Conservation (phyloP, 2,888 invertebrate genomes). For the Drosophila mimetica region DNA sequence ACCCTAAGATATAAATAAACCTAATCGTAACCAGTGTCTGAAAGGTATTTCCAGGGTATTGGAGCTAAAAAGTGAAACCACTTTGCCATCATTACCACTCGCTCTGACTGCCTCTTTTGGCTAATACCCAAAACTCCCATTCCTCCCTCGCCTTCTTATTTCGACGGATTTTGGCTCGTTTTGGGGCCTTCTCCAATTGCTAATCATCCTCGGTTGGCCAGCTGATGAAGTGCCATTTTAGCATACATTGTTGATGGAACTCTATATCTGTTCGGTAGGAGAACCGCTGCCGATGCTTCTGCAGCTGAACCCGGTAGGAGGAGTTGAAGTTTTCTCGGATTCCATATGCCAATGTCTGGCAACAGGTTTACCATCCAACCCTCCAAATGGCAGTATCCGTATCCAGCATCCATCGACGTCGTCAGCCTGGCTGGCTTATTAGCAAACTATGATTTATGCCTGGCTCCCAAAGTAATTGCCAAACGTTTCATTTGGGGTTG, state of each 20-base stretch:
- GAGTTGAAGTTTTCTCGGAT: constrained; percentile 26
- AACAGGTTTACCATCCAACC: constrained; percentile 44
- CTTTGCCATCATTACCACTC: constrained; percentile 62
- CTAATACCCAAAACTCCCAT: constrained; percentile 14
- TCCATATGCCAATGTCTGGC: constrained; percentile 32
- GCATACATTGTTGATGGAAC: constrained; percentile 68
- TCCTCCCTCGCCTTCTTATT: constrained; percentile 21
- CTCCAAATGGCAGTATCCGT: constrained; percentile 19
- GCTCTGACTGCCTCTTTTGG: constrained; percentile 24
- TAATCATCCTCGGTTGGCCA: constrained; percentile 52
- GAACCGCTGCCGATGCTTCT: constrained; percentile 29
- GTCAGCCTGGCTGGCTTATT: constrained; percentile 56
- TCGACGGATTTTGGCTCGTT: constrained; percentile 25
- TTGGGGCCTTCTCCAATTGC: constrained; percentile 42
- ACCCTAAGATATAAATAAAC: too few species aligned
- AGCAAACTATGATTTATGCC: constrained; percentile 68
- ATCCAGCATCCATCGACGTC: constrained; percentile 12
- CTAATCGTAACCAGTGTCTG: too few species aligned
- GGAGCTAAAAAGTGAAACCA: constrained; percentile 62
- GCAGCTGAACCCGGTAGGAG: constrained; percentile 31
- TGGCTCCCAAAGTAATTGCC: constrained; percentile 58
- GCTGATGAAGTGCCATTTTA: constrained; percentile 55
- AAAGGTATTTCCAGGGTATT: constrained; percentile 16
- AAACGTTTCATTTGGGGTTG: constrained; percentile 39
- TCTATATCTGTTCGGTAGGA: constrained; percentile 60